These are phyloP conservation scores for Drosophila melanocephala DNA, from an alignment of 2,888 invertebrate genomes.

Conservation along the genomic window DNA sequence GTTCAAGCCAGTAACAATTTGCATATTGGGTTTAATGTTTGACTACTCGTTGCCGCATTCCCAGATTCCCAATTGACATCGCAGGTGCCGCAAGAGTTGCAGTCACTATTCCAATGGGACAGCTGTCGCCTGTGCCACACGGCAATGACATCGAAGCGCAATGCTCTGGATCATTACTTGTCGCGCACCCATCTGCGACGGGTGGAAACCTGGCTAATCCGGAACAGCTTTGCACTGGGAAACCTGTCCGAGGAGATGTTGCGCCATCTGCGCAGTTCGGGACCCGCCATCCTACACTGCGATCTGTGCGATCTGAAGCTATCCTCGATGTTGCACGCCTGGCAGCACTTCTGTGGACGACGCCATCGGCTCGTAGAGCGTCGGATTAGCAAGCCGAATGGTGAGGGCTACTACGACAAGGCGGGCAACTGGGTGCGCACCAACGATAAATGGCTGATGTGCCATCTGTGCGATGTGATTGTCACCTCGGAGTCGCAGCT, in stretches of 20 bases:
- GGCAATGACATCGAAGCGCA: conserved; percentile 55
- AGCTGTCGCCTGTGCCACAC: conserved; percentile 59
- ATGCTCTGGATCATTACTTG: conserved; percentile 65
- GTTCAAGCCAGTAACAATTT: background rate
- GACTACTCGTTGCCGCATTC: background rate
- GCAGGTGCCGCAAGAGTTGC: conserved; percentile 50
- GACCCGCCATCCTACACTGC: conserved; percentile 58
- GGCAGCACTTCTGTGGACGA: conserved; percentile 68
- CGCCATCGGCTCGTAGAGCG: conserved; percentile 65
- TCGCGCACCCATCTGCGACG: conserved; percentile 60
- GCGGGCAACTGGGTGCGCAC: conserved; percentile 68
- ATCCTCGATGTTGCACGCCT: conserved; percentile 63
- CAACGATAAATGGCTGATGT: conserved; percentile 60
- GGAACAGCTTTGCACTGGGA: conserved; percentile 33
- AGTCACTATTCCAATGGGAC: conserved; percentile 62
- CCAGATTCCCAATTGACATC: conserved; percentile 15
- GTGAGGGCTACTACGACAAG: conserved; percentile 54
- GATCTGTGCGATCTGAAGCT: conserved; percentile 67
- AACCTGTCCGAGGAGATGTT: conserved; percentile 38
- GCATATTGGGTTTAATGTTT: background rate
- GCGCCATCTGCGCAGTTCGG: conserved; percentile 38
- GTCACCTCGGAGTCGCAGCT: conserved; percentile 73
- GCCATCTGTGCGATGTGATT: conserved; percentile 65
- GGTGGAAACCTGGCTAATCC: conserved; percentile 58
- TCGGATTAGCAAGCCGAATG: conserved; percentile 47